phyloP scores from a whole-genome alignment of 2,113 vertebrate species.

The Oncorhynchus mykiss region DNA sequence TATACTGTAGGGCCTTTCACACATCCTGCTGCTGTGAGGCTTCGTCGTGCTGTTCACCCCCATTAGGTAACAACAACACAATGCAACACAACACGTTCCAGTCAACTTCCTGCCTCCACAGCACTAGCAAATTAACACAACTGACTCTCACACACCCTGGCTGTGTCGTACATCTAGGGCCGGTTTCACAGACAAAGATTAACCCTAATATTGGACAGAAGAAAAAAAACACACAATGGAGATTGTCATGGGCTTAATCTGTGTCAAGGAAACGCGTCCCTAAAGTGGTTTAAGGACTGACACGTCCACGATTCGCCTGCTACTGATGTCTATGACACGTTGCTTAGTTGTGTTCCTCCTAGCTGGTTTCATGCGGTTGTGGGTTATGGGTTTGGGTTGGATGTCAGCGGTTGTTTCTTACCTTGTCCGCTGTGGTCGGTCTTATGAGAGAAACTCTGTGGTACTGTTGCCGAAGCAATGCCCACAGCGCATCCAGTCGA shows the following conservation, averaged over 20 bases:
- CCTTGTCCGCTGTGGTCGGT: constrained; percentile 88
- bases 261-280: too few relatives aligned
- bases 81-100: background rate
- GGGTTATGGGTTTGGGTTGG: background rate
- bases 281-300: background rate
- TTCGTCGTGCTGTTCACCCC: constrained; percentile 47
- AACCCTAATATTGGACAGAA: too few relatives aligned
- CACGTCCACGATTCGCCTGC: background rate
- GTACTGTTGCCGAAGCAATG: constrained; percentile 85
- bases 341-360: background rate
- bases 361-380: background rate
- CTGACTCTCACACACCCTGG: too few relatives aligned
- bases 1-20: background rate
- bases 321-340: background rate
- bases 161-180: too few relatives aligned
- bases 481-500: constrained; percentile 92
- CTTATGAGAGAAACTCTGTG: constrained; percentile 93
- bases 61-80: constrained; percentile 34
- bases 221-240: too few relatives aligned
- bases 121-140: too few relatives aligned
- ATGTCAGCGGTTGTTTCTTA: constrained; percentile 47
- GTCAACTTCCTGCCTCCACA: too few relatives aligned
- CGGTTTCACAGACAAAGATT: too few relatives aligned
- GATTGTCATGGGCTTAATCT: too few relatives aligned
- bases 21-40: constrained; percentile 24